Conservation (phyloP, 1,140 invertebrate genomes). For the Aricia agestis region DNA sequence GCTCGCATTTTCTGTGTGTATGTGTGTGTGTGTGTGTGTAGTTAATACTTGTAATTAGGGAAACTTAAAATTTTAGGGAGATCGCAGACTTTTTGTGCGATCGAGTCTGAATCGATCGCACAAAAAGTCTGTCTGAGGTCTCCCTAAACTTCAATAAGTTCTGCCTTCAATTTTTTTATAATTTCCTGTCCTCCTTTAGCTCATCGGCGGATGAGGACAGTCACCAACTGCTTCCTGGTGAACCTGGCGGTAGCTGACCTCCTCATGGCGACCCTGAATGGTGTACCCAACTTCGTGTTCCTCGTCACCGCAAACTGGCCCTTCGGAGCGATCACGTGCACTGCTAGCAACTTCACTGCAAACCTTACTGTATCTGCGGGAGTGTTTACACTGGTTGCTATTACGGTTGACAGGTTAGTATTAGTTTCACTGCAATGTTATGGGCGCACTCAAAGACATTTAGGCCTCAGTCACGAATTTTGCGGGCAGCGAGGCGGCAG, state of each 20-base stretch:
- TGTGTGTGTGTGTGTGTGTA: too few species aligned
- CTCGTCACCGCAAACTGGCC: conserved; percentile 89
- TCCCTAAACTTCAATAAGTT: too few species aligned
- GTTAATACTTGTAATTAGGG: too few species aligned
- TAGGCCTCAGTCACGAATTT: too few species aligned
- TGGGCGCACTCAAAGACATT: too few species aligned
- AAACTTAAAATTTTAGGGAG: too few species aligned
- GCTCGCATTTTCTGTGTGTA: too few species aligned
- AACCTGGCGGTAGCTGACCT: conserved; percentile 94
- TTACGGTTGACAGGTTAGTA: conserved; percentile 86
- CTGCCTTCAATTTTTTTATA: background rate
- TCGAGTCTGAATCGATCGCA: too few species aligned
- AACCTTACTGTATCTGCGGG: conserved; percentile 90
- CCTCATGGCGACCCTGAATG: conserved; percentile 93
- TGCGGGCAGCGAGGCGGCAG: too few species aligned
- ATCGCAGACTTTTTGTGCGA: too few species aligned
- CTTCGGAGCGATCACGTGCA: conserved; percentile 89
- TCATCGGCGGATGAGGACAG: conserved; percentile 93
- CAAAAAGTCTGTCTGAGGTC: too few species aligned
- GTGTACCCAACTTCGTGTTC: conserved; percentile 94
- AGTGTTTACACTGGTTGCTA: conserved; percentile 91
- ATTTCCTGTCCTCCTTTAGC: conserved; percentile 54
- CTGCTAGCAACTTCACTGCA: conserved; percentile 91
- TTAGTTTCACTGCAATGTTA: too few species aligned
- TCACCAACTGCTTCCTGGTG: conserved; percentile 96